Conservation (phyloP, 2,888 invertebrate species). For the Agrypnus murinus region DNA sequence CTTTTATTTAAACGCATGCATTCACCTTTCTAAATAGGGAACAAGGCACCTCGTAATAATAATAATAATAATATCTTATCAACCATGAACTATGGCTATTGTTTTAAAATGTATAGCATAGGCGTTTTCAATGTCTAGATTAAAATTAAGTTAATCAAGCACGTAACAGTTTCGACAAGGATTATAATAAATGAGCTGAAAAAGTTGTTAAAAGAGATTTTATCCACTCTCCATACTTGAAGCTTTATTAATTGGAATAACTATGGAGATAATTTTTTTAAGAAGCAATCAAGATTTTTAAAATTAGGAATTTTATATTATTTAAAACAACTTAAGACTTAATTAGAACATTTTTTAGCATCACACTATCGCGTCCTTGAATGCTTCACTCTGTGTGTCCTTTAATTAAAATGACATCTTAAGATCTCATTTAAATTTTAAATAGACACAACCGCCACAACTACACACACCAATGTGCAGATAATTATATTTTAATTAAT, state of each 20-base stretch:
- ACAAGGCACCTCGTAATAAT: background rate
- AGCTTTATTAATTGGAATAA: too few relatives aligned
- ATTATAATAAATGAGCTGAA: background rate
- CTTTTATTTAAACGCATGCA: conserved; percentile 2
- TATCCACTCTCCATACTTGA: too few relatives aligned
- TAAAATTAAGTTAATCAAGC: conserved; percentile 20
- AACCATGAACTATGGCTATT: conserved; percentile 7
- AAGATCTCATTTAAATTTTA: conserved; percentile 40
- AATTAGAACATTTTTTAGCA: conserved; percentile 25
- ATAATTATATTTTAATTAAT: conserved; percentile 40
- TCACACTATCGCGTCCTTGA: conserved; percentile 24
- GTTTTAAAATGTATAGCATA: conserved; percentile 1
- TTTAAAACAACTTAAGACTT: background rate
- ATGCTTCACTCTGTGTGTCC: conserved; percentile 27
- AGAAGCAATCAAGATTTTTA: too few relatives aligned
- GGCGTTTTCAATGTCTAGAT: conserved; percentile 24
- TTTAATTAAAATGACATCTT: conserved; percentile 36
- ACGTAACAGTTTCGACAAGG: background rate
- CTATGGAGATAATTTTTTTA: too few relatives aligned
- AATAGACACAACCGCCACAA: conserved; percentile 29
- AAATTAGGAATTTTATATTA: too few relatives aligned
- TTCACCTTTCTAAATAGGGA: conserved; percentile 5
- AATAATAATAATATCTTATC: conserved; percentile 19
- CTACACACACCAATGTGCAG: conserved; percentile 20
- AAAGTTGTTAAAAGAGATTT: too few relatives aligned